These are phyloP conservation scores for Maconellicoccus hirsutus DNA, from an alignment of 1,140 invertebrate genomes.

Conservation along the genomic window DNA sequence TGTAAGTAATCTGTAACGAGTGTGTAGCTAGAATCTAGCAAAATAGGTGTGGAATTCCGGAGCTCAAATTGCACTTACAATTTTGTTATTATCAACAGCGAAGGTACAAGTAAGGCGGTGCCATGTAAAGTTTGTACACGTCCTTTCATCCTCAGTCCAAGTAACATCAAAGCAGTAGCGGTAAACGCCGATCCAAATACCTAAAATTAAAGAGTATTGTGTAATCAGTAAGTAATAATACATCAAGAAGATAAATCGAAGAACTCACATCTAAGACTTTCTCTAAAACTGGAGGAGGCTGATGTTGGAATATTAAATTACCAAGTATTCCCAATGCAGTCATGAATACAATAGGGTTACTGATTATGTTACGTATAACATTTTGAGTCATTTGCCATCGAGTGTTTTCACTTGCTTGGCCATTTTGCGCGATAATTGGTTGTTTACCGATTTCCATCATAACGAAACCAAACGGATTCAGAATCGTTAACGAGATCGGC, in stretches of 20 bases:
- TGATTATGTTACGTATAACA: slow-evolving; percentile 42
- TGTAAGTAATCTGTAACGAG: slow-evolving; percentile 64
- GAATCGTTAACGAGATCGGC: slow-evolving; percentile 80
- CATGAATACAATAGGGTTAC: slow-evolving; percentile 88
- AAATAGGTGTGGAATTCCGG: too few species aligned
- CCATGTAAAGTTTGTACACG: slow-evolving; percentile 67
- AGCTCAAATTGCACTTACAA: slow-evolving; percentile 46
- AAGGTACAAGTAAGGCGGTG: slow-evolving; percentile 62
- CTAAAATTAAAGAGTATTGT: slow-evolving; percentile 38
- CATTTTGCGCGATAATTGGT: slow-evolving; percentile 36
- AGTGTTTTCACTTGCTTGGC: slow-evolving; percentile 8
- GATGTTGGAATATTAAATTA: slow-evolving; percentile 68
- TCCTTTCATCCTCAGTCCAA: slow-evolving; percentile 88
- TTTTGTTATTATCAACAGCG: slow-evolving; percentile 79
- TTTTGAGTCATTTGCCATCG: slow-evolving; percentile 23
- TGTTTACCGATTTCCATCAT: slow-evolving; percentile 70
- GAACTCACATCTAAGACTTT: slow-evolving; percentile 57
- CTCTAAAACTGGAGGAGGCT: slow-evolving; percentile 59
- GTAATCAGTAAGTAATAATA: too few species aligned
- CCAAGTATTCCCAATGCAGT: slow-evolving; percentile 79
- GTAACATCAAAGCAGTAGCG: slow-evolving; percentile 75
- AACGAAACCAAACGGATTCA: slow-evolving; percentile 86
- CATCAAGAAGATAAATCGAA: too few species aligned
- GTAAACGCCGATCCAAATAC: slow-evolving; percentile 80
- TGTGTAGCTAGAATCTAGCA: background rate